A percentile compares a stretch with the other conserved stretches of the same genome.
Evolutionary conservation across 2,888 invertebrate species (phyloP).

Genomic region (Empis stercorea): DNA sequence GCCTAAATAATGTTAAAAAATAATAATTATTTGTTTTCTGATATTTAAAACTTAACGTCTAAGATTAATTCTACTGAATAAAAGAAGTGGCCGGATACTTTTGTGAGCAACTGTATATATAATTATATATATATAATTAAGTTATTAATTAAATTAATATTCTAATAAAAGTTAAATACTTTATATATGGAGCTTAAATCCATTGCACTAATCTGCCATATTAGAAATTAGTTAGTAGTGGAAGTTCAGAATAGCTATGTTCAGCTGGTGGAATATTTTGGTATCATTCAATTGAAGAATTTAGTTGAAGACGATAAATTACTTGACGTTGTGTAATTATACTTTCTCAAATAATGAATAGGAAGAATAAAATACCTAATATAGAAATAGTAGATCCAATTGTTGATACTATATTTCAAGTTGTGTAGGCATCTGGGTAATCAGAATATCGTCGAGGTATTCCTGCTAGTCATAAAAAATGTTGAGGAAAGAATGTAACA

Average conservation of each 20-base stretch:
- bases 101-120: no score
- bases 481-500: conserved; percentile 69
- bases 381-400: conserved; percentile 53
- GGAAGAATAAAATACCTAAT: conserved; percentile 43
- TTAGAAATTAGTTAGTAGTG: conserved; percentile 47
- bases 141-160: no score
- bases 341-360: conserved; percentile 50
- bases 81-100: no score
- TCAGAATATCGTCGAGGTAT: conserved; percentile 68
- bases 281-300: conserved; percentile 48
- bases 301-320: conserved; percentile 39
- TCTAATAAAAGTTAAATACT: conserved; percentile 48
- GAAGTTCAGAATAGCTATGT: conserved; percentile 47
- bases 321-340: conserved; percentile 41
- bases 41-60: no score
- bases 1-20: no score
- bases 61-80: no score
- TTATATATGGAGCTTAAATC: conserved; percentile 56
- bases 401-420: conserved; percentile 56
- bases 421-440: conserved; percentile 51
- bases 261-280: conserved; percentile 44
- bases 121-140: no score
- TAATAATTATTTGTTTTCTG: no score
- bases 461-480: conserved; percentile 55
- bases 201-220: conserved; percentile 49